A percentile compares a stretch with the other conserved stretches of the same genome.
Conservation (phyloP, 2,113 vertebrate genomes). For the Rafetus swinhoei region DNA sequence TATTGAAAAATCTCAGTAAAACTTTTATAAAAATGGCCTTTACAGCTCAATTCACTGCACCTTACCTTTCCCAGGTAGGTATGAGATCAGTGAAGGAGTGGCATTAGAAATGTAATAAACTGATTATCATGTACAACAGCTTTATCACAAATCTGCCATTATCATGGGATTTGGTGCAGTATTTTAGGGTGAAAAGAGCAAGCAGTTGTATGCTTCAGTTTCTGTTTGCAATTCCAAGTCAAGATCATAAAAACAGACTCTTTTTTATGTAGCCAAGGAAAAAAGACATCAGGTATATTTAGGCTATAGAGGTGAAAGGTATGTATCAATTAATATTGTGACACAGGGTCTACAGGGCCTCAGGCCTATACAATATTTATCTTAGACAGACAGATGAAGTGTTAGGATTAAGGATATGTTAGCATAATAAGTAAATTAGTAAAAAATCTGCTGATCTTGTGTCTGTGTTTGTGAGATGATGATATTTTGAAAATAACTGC, state of each 20-base stretch:
- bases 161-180: neutral
- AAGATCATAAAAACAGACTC: neutral
- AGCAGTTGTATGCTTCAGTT: neutral
- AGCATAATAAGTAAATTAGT: neutral
- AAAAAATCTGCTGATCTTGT: neutral
- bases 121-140: neutral
- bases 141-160: neutral
- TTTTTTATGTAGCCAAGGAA: neutral
- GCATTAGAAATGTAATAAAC: neutral
- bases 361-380: neutral
- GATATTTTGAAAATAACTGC: neutral
- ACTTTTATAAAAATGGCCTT: neutral
- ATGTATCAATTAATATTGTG: neutral
- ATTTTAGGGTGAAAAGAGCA: neutral
- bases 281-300: neutral
- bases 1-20: neutral
- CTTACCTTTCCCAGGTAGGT: neutral
- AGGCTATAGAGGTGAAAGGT: neutral
- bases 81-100: conserved; percentile 8
- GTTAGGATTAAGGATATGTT: neutral
- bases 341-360: neutral
- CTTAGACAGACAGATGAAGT: neutral
- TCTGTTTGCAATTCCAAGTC: neutral
- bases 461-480: neutral
- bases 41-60: neutral